Evolutionary conservation across 1,140 invertebrate genomes (phyloP), one percentile per base, ranked within the genome.

Genomic region (Drosophila orosa): DNA sequence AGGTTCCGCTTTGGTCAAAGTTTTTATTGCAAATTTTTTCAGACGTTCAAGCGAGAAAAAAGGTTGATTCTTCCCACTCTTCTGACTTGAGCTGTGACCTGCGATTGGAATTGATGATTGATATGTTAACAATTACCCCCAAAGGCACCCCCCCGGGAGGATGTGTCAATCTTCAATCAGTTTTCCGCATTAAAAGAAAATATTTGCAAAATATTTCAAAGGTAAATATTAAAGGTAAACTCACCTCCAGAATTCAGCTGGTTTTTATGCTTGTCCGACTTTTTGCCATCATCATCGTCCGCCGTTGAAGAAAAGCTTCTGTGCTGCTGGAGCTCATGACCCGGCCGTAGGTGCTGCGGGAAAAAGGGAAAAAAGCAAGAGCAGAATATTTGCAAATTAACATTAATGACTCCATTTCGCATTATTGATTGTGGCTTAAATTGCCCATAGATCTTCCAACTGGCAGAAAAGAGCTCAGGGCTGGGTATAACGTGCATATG

Each of bases 381-480:
- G 60, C 33, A 55, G 50, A 59, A 68, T 57, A 68, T 78, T 80
- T 72, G 63, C 77, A 77, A 87, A 89, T 83, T 77, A 89, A 80
- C 72, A 83, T 87, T 89, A 77, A 87, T 74, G 79, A 74, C 58
- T 79, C 42, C 52, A 74, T 87, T 80, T 62, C 50, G 50, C 50
- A 69, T 74, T 86, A 86, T 86, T 87, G 83, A 79, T 87, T 83
- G 71, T 52, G 67, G 31, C 75, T 60, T 76, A 67, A 87, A 82
- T 76, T 44, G 59, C 33, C 55, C 69, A 76, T 69, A 66, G 58
- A 69, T 87, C 74, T 80, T 48, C 12, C 44, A 13, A 29, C 48
- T 62, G 65, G 42, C 42, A 66, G 59, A 68, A 39, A 45, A 39
- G 56, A 58, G 37, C 65, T 62, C 66, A n/a, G 9, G 22, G 57